Conservation (phyloP, 2,888 invertebrate species). For the Belgica antarctica region DNA sequence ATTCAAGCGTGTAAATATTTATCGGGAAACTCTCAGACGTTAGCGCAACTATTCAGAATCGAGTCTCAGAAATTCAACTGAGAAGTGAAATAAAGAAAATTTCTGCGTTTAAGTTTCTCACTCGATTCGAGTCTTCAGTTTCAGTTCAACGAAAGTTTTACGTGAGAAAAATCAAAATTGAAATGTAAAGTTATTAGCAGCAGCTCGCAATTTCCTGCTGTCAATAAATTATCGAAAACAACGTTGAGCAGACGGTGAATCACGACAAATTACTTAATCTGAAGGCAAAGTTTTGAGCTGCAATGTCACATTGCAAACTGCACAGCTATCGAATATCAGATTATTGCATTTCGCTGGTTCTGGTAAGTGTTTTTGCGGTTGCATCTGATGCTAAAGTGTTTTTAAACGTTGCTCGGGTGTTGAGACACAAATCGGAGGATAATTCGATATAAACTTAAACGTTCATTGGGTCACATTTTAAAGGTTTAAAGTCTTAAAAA, state of each 20-base stretch:
- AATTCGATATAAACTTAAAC: no score
- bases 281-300: not conserved
- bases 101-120: no score
- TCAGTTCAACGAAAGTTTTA: no score
- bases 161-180: not conserved
- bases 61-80: not conserved
- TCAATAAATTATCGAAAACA: not conserved
- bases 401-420: no score
- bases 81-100: not conserved
- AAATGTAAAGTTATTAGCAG: no score
- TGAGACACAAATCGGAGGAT: no score
- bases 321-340: not conserved
- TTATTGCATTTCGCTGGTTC: not conserved
- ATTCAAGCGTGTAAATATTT: constrained; percentile 37
- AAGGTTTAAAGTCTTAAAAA: no score
- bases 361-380: no score
- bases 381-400: no score
- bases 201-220: not conserved
- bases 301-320: not conserved
- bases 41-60: not conserved
- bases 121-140: not conserved
- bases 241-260: not conserved
- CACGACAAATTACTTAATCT: no score
- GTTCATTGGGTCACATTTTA: no score
- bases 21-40: constrained; percentile 26